Base-by-base conservation (phyloP, 2,797 vertebrate species). In the Bradypus variegatus region DNA sequence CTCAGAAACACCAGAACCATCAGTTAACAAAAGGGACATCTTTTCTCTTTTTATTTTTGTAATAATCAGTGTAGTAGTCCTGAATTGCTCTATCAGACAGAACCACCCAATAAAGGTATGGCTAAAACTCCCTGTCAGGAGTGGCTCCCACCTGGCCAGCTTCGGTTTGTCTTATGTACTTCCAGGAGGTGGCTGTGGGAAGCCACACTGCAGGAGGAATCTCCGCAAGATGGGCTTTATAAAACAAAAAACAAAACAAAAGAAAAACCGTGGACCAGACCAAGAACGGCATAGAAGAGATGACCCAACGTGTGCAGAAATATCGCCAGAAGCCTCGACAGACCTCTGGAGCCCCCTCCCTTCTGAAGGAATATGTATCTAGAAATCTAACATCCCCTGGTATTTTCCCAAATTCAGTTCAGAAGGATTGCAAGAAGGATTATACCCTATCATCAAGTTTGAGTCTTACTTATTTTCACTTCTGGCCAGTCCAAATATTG, bases 321-420 rank as follows among this genome's bases (percentile, higher is more conserved):
- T 25, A 25, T 0, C 33, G 21, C 53, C 15, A 31, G 33, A 60
- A 38, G 3, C 3, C 41, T 78, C 19, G 33, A 16, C 33, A n/a
- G 11, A 15, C 25, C 14, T 58, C 55, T 15, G 13, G 29, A 0
- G 6, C 38, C n/a, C 53, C 0, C 0, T 8, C 18, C 50, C 41
- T 55, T 70, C 83, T 69, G 27, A 18, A 31, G 9, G 0, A 2
- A 19, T 41, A 76, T 75, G 50, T 45, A 50, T 55, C 27, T 75
- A 67, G 38, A 86, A 83, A 89, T 18, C 48, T 15, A 72, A 41
- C 8, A 64, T 70, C 2, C 2, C 69, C 88, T 36, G 55, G 58
- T 14, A 60, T 27, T 38, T 72, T 58, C 72, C 64, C 70, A 89
- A 53, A 53, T 64, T 41, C 29, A 79, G 13, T 36, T 31, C 29